Evolutionary conservation across 2,797 vertebrate species (phyloP).

Genomic region (Apogon hyalosoma): DNA sequence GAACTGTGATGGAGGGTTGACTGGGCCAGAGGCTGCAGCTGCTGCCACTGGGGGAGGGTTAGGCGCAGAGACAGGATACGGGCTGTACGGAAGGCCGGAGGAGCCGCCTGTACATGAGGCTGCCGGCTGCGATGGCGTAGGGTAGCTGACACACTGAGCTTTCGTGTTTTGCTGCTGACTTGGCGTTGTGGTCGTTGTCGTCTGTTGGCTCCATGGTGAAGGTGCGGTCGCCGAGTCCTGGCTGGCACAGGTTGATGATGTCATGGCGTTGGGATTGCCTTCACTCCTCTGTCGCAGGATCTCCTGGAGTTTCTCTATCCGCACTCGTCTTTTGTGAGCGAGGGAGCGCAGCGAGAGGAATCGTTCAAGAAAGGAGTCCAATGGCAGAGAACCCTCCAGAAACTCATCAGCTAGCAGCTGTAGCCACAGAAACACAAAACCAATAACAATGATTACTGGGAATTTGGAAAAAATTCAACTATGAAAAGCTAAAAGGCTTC

Average conservation of each 20-base stretch:
- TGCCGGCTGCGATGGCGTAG: conserved; percentile 56
- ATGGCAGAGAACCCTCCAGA: conserved; percentile 87
- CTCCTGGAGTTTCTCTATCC: conserved; percentile 93
- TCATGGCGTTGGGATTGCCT: conserved; percentile 50
- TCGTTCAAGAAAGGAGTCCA: conserved; percentile 91
- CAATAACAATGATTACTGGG: neutral
- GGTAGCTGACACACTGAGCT: conserved; percentile 60
- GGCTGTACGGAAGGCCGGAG: conserved; percentile 75
- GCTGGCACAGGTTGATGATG: conserved; percentile 64
- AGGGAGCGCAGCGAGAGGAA: conserved; percentile 88
- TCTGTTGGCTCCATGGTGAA: conserved; percentile 75
- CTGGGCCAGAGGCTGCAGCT: conserved; percentile 65
- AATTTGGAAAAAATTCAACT: too few relatives aligned
- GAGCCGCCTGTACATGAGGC: conserved; percentile 46
- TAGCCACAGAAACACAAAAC: neutral
- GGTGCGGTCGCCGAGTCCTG: conserved; percentile 54
- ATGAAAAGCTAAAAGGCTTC: neutral
- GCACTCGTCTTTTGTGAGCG: conserved; percentile 89
- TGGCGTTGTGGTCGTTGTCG: conserved; percentile 54
- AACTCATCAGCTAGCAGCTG: conserved; percentile 92
- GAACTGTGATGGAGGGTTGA: conserved; percentile 73
- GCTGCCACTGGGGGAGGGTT: conserved; percentile 49
- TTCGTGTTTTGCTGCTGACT: conserved; percentile 67
- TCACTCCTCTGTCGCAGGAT: conserved; percentile 82
- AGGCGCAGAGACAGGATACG: conserved; percentile 77